Evolutionary conservation across 2,888 invertebrate species (phyloP).

Genomic region (Drosophila nr. medialis): DNA sequence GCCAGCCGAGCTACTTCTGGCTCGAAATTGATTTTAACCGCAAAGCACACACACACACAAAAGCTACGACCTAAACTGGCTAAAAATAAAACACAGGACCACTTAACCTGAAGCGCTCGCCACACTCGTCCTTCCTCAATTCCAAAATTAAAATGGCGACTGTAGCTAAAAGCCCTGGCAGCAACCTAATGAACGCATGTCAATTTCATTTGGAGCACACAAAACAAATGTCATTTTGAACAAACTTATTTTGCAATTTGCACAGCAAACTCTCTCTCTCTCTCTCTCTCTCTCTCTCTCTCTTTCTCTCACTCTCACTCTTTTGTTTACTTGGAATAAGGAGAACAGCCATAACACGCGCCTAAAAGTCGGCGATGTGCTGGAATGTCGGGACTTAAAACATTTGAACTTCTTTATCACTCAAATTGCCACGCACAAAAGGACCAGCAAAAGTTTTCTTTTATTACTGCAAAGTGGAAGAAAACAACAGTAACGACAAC

Average conservation of each 20-base stretch:
- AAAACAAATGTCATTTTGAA: conserved; percentile 58
- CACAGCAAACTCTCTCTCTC: conserved; percentile 5
- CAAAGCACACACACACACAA: conserved; percentile 12
- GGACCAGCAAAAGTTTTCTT: conserved; percentile 37
- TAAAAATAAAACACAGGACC: conserved; percentile 35
- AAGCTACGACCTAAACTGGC: conserved; percentile 18
- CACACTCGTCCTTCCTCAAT: background rate
- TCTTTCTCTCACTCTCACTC: background rate
- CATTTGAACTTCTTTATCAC: conserved; percentile 51
- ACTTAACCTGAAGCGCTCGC: conserved; percentile 23
- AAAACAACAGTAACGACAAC: conserved; percentile 46
- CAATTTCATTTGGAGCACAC: conserved; percentile 64
- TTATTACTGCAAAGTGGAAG: conserved; percentile 33
- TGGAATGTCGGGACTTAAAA: conserved; percentile 11
- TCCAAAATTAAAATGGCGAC: conserved; percentile 13
- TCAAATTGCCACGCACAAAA: conserved; percentile 42
- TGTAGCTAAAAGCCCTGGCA: conserved; percentile 18
- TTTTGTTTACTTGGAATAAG: background rate
- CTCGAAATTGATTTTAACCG: conserved; percentile 57
- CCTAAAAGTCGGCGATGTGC: conserved; percentile 30
- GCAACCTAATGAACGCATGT: conserved; percentile 74
- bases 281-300: background rate
- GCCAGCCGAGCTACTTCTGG: conserved; percentile 12
- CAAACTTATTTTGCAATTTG: conserved; percentile 46
- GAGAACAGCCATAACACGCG: conserved; percentile 20